A percentile compares a stretch with the other conserved stretches of the same genome.
Evolutionary conservation across 2,797 vertebrate species (phyloP).

Genomic region (Phalanger gymnotis): DNA sequence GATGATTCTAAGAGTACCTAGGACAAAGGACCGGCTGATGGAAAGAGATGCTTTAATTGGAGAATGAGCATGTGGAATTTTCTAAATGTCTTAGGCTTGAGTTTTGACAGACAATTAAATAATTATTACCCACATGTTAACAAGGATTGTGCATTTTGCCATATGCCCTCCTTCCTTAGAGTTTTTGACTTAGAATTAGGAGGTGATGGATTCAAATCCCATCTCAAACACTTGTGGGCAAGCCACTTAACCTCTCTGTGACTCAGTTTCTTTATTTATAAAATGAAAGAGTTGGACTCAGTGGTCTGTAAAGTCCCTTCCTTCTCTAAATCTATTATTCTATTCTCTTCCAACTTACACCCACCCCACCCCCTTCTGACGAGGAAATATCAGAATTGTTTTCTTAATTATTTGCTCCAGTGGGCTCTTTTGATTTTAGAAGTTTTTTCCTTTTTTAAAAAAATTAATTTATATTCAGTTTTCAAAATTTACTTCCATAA

Average conservation of each 20-base stretch:
- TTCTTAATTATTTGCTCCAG: background rate
- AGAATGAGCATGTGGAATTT: background rate
- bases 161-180: slow-evolving; percentile 66
- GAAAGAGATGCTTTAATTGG: slow-evolving; percentile 22
- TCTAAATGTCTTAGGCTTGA: slow-evolving; percentile 61
- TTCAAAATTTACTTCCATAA: too few relatives aligned
- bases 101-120: slow-evolving; percentile 68
- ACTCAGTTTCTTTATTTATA: background rate
- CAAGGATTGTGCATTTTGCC: slow-evolving; percentile 69
- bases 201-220: background rate
- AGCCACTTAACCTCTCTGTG: background rate
- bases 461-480: too few relatives aligned
- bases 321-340: background rate
- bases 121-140: slow-evolving; percentile 66
- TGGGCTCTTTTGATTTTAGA: background rate
- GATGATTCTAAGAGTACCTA: slow-evolving; percentile 16
- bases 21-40: background rate
- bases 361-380: background rate
- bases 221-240: background rate
- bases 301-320: background rate
- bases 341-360: background rate
- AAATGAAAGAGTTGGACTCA: background rate
- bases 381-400: background rate
- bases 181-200: background rate
- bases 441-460: too few relatives aligned